Evolutionary conservation across 1,140 invertebrate species (phyloP).

Genomic region (Lethocerus indicus): DNA sequence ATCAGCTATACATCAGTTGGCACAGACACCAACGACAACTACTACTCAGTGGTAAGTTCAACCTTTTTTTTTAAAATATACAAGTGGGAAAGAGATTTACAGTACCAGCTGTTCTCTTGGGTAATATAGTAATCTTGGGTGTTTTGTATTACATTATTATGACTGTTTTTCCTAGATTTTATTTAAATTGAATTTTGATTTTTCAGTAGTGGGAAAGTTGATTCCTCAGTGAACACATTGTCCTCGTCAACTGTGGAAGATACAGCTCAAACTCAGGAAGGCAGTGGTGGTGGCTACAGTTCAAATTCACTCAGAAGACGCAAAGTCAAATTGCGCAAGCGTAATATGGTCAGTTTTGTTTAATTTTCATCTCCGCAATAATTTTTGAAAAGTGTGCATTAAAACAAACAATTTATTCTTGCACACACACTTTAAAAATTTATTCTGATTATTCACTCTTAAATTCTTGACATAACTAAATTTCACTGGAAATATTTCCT

Average conservation of each 20-base stretch:
- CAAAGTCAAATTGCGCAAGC: slow-evolving; percentile 45
- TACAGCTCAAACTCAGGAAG: slow-evolving; percentile 26
- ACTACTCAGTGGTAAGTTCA: not conserved
- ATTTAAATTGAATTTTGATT: slow-evolving; percentile 21
- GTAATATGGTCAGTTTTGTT: slow-evolving; percentile 28
- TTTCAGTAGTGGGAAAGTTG: slow-evolving; percentile 14
- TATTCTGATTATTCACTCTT: not conserved
- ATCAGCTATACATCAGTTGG: slow-evolving; percentile 58
- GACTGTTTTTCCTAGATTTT: slow-evolving; percentile 22
- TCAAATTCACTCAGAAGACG: slow-evolving; percentile 40
- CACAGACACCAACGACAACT: slow-evolving; percentile 12
- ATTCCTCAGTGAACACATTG: slow-evolving; percentile 15
- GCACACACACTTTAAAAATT: not conserved
- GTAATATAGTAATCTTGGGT: no score
- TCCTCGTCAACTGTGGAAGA: slow-evolving; percentile 40
- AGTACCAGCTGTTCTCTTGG: no score
- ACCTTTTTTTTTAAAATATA: not conserved
- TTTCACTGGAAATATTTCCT: not conserved
- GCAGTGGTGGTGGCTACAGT: slow-evolving; percentile 30
- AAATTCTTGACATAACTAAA: not conserved
- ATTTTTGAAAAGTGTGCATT: not conserved
- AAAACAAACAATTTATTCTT: not conserved
- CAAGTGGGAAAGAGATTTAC: not conserved
- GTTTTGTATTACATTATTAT: no score
- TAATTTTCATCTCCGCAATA: not conserved